phyloP scores from a whole-genome alignment of 2,888 invertebrate species.

The Scaptomyza caliginosa region DNA sequence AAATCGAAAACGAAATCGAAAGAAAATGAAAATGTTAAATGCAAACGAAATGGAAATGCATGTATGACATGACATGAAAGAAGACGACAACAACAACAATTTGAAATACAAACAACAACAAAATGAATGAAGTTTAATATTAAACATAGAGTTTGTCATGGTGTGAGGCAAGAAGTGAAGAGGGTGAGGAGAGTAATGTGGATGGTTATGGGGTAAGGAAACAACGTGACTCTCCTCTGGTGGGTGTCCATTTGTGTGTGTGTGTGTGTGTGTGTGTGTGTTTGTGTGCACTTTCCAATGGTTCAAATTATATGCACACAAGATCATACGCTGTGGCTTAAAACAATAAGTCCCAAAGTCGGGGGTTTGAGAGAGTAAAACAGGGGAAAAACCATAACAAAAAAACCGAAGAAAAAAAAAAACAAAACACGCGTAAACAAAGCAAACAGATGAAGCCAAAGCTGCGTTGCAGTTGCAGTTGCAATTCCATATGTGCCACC shows the following conservation, averaged over 20 bases:
- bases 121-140: conserved; percentile 46
- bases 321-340: conserved; percentile 16
- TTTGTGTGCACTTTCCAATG: conserved; percentile 45
- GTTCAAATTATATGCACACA: conserved; percentile 31
- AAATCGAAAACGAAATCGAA: conserved; percentile 17
- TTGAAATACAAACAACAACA: conserved; percentile 5
- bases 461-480: conserved; percentile 38
- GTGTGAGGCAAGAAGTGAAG: too few relatives aligned
- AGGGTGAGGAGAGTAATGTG: background rate
- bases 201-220: conserved; percentile 8
- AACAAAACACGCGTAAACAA: conserved; percentile 34
- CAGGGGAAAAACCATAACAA: conserved; percentile 17
- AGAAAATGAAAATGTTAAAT: conserved; percentile 4
- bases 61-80: conserved; percentile 42
- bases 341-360: background rate
- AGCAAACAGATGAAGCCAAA: conserved; percentile 33
- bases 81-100: conserved; percentile 20
- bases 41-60: conserved; percentile 29
- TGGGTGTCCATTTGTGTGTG: conserved; percentile 14
- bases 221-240: background rate
- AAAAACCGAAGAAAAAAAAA: conserved; percentile 15
- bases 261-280: background rate
- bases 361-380: background rate
- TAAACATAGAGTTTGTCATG: conserved; percentile 18
- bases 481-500: conserved; percentile 19